Percentiles rank a stretch among this genome's conserved stretches.
phyloP scores from a whole-genome alignment of 2,113 vertebrate genomes.

The Nothocercus nigrocapillus region DNA sequence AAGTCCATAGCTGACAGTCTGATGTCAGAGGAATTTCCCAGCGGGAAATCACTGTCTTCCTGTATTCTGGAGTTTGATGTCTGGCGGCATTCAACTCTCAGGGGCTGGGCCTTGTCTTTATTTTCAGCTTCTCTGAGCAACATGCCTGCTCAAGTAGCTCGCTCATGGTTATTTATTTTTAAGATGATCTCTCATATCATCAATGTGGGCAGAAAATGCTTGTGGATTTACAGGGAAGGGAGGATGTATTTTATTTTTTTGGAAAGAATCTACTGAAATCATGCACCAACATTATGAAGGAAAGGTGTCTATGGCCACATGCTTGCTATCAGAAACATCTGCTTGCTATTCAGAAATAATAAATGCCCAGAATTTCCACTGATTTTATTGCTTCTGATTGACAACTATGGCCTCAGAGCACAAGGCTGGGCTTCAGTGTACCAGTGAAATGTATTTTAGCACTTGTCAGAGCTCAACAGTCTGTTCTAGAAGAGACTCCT shows the following conservation, averaged over 20 bases:
- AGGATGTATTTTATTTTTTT: neutral
- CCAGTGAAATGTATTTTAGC: neutral
- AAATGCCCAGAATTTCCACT: neutral
- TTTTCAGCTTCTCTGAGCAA: neutral
- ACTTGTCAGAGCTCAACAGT: neutral
- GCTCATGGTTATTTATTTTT: neutral
- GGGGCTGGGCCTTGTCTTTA: neutral
- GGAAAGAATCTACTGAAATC: neutral
- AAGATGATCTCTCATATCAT: neutral
- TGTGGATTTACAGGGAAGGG: neutral
- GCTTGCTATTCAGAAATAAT: neutral
- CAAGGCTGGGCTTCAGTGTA: neutral
- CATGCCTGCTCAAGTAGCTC: neutral
- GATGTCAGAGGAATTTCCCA: constrained; percentile 12
- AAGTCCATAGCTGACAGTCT: constrained; percentile 31
- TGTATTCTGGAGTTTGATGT: constrained; percentile 10
- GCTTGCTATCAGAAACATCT: neutral
- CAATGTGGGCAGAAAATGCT: neutral
- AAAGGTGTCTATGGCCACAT: neutral
- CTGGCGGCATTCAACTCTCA: neutral
- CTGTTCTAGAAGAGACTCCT: neutral
- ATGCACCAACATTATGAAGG: neutral
- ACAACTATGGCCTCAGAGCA: neutral
- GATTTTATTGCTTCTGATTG: neutral
- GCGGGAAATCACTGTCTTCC: constrained; percentile 32